These are phyloP conservation scores for Rhodinocichla rosea DNA, from an alignment of 2,113 vertebrate genomes.

Conservation along the genomic window DNA sequence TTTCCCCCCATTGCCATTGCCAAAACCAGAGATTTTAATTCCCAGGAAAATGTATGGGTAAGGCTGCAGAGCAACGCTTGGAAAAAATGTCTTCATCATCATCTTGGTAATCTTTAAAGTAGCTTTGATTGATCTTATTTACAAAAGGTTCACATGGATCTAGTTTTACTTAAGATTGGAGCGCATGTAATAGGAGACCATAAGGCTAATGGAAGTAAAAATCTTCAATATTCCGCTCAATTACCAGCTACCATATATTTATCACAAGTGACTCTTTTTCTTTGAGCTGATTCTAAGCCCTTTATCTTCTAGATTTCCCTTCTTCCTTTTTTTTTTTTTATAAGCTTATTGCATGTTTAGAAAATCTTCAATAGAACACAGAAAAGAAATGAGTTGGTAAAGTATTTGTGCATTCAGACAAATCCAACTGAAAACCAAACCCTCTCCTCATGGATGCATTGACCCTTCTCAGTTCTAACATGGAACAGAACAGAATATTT, in stretches of 20 bases:
- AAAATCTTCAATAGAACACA: not conserved
- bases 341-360: not conserved
- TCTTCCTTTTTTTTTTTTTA: not conserved
- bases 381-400: not conserved
- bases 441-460: not conserved
- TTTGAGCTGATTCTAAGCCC: slow-evolving; percentile 7
- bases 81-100: slow-evolving; percentile 13
- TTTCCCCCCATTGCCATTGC: not conserved
- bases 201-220: slow-evolving; percentile 27
- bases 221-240: slow-evolving; percentile 33
- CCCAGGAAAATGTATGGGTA: not conserved
- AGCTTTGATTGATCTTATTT: slow-evolving; percentile 47
- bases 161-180: not conserved
- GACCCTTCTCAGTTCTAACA: not conserved
- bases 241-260: slow-evolving; percentile 24
- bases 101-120: not conserved
- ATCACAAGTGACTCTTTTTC: slow-evolving; percentile 46
- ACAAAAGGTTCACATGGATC: slow-evolving; percentile 5
- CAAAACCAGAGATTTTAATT: not conserved
- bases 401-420: not conserved
- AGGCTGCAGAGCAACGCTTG: not conserved
- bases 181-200: not conserved
- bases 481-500: not conserved
- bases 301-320: slow-evolving; percentile 19
- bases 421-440: not conserved